Conservation (phyloP, 2,113 vertebrate genomes). For the Colistium nudipinnis region DNA sequence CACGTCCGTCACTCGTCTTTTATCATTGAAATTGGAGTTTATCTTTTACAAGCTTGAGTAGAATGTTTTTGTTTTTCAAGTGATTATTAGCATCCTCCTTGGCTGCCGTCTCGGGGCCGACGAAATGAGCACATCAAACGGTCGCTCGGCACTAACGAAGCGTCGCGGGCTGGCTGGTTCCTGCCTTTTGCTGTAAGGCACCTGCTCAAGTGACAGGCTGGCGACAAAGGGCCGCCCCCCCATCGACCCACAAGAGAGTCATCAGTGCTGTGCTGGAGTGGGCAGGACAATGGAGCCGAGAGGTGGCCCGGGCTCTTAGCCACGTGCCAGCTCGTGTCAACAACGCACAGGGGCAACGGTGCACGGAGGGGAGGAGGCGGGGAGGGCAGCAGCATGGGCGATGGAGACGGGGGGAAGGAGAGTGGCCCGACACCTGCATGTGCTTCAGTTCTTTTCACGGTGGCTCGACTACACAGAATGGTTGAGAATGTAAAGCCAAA, state of each 20-base stretch:
- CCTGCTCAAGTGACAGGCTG: constrained; percentile 81
- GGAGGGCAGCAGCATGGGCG: constrained; percentile 43
- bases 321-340: constrained; percentile 74
- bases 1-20: constrained; percentile 70
- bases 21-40: constrained; percentile 82
- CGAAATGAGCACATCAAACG: constrained; percentile 80
- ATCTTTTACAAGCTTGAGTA: constrained; percentile 76
- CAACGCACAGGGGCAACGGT: constrained; percentile 53
- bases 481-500: constrained; percentile 29
- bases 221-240: constrained; percentile 71
- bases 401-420: constrained; percentile 36
- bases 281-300: constrained; percentile 72
- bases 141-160: constrained; percentile 67
- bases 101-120: constrained; percentile 58
- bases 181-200: constrained; percentile 78
- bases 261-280: constrained; percentile 64
- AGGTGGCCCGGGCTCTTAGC: constrained; percentile 77
- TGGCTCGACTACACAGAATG: constrained; percentile 22
- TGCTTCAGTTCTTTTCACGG: constrained; percentile 68
- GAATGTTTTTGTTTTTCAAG: constrained; percentile 78
- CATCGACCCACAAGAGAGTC: constrained; percentile 67
- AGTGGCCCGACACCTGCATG: constrained; percentile 74
- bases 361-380: constrained; percentile 43
- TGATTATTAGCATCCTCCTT: constrained; percentile 79
- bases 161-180: constrained; percentile 49